Evolutionary conservation across 2,797 vertebrate species (phyloP), one percentile per base, ranked within the genome.

Genomic region (Galagoides demidoff): DNA sequence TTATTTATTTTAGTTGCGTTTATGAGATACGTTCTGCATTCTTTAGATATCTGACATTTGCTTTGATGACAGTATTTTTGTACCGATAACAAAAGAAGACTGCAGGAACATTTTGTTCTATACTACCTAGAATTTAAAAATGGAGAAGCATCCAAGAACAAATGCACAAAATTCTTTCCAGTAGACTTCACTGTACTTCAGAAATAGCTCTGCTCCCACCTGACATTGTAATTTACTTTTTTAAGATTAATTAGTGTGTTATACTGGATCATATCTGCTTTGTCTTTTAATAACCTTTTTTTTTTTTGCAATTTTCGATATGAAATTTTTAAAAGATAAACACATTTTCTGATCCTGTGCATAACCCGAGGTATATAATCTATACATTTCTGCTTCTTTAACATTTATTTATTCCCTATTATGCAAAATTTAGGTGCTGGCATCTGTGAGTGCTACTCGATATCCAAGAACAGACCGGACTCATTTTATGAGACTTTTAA

Each of bases 401-500:
- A 59, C 23, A 66, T 82, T 81, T 94, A 87, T 86, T 95, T 92
- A 89, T 93, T 96, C 89, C 88, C 81, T 85, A 93, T 83, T 89
- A 89, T 37, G 79, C 43, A 89, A 90, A 77, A 93, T 71, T 84
- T 89, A 92, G 74, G 37, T 22, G n/a, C 52, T 92, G 34, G 13
- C 78, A 17, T 91, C 95, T 95, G 87, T 71, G 92, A 94, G 81
- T 43, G 89, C 70, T 92, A 55, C 82, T 96, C 93, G 52, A 93
- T 90, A 96, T 84, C 91, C 87, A 93, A 94, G 93, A 95, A 85
- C 39, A 96, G 82, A 81, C 94, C 89, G 74, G 43, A 83, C 63
- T 85, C 68, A 88, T 92, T 92, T 97, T 92, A 81, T 82, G 85
- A 92, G 93, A 94, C 49, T 77, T 94, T 94, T 79, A 96, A 95